phyloP scores from a whole-genome alignment of 2,113 vertebrate genomes.

The Steatornis caripensis region DNA sequence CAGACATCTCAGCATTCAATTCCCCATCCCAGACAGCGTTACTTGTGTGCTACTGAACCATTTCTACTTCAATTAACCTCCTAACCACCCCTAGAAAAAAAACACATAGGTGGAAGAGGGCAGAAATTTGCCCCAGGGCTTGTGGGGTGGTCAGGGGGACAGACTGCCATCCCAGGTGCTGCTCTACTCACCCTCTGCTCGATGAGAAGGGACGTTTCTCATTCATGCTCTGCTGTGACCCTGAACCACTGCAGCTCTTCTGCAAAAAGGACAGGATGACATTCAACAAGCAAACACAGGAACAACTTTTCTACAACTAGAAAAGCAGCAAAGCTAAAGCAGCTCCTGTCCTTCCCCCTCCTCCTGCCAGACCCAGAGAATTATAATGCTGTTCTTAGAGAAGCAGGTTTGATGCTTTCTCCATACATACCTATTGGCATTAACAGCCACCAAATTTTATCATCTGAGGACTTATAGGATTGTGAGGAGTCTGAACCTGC shows the following conservation, averaged over 20 bases:
- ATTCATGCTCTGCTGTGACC: not conserved
- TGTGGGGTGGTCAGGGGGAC: too few relatives aligned
- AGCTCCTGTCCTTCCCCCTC: not conserved
- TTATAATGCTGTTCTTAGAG: not conserved
- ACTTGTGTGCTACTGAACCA: not conserved
- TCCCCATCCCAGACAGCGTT: not conserved
- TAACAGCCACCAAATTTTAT: not conserved
- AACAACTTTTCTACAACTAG: not conserved
- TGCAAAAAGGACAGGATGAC: not conserved
- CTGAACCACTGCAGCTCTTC: constrained; percentile 19
- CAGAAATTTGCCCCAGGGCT: not conserved
- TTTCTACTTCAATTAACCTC: not conserved
- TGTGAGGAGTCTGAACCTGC: not conserved
- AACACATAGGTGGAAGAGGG: accelerated
- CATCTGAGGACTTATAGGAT: not conserved
- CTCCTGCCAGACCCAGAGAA: not conserved
- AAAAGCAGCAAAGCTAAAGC: not conserved
- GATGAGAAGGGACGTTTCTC: not conserved
- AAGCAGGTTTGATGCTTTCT: not conserved
- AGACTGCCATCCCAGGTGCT: not conserved
- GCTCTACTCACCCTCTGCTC: constrained; percentile 21
- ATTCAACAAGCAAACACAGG: not conserved
- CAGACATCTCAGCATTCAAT: not conserved
- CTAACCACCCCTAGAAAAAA: not conserved
- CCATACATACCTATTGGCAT: too few relatives aligned